These are phyloP conservation scores for Oreochromis tanganicae DNA, from an alignment of 2,113 vertebrate species.

Conservation along the genomic window DNA sequence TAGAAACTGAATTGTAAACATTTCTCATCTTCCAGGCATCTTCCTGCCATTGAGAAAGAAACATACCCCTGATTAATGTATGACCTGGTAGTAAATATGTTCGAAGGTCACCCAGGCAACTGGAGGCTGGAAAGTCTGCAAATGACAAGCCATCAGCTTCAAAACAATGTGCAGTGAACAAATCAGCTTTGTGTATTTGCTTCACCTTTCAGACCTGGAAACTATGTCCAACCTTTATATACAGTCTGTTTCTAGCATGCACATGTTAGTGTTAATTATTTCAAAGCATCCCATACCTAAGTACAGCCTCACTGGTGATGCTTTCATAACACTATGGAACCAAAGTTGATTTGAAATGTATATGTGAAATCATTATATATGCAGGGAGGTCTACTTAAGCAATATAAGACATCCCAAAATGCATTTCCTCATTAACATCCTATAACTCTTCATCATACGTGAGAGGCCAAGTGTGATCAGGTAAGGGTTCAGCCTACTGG, in stretches of 20 bases:
- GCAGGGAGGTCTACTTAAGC: conserved; percentile 1
- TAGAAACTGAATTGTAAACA: neutral
- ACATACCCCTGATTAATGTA: neutral
- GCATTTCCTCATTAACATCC: neutral
- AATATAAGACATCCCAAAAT: neutral
- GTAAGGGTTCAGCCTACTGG: neutral
- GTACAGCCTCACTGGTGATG: neutral
- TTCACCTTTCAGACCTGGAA: neutral
- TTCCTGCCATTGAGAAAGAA: neutral
- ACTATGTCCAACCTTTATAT: neutral
- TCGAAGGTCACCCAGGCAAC: neutral
- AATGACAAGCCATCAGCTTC: neutral
- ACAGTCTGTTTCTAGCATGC: neutral
- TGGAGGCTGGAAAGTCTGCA: neutral
- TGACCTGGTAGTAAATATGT: neutral
- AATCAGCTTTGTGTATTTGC: neutral
- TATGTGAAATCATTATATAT: conserved; percentile 45
- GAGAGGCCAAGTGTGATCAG: neutral
- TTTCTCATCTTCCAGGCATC: neutral
- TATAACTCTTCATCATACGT: neutral
- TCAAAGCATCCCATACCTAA: neutral
- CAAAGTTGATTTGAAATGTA: neutral
- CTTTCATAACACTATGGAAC: neutral
- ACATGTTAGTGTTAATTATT: neutral
- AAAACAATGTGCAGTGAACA: neutral